These are phyloP conservation scores for Rhodophaea formosa DNA, from an alignment of 2,888 invertebrate genomes.

Conservation along the genomic window DNA sequence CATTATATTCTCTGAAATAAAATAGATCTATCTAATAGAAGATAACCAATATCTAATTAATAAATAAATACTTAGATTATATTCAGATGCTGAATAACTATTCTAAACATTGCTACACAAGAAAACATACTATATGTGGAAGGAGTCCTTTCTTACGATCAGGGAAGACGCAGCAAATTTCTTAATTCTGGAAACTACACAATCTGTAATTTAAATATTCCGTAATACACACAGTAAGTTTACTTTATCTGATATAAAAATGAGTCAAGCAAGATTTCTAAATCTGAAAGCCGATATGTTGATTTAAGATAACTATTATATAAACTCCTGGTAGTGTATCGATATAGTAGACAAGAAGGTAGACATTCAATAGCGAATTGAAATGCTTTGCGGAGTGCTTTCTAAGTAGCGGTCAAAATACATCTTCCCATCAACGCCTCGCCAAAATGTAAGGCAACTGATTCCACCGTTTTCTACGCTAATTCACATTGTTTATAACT, in stretches of 20 bases:
- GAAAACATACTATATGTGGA: constrained; percentile 8
- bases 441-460: constrained; percentile 4
- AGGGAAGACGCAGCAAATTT: background rate
- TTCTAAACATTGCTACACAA: constrained; percentile 7
- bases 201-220: background rate
- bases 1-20: no score
- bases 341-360: no score
- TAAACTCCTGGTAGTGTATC: no score
- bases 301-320: no score
- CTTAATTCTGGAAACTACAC: background rate
- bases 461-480: constrained; percentile 8
- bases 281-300: no score
- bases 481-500: constrained; percentile 17
- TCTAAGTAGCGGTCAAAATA: background rate
- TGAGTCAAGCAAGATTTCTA: no score
- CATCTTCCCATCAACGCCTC: constrained; percentile 3
- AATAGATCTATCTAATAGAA: background rate
- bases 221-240: no score
- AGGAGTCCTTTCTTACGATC: background rate
- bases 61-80: constrained; percentile 7
- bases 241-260: no score
- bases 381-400: no score
- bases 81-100: constrained; percentile 23
- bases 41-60: background rate
- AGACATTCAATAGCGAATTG: no score